Conservation (phyloP, 2,797 vertebrate genomes). For the Kryptolebias ocellatus region DNA sequence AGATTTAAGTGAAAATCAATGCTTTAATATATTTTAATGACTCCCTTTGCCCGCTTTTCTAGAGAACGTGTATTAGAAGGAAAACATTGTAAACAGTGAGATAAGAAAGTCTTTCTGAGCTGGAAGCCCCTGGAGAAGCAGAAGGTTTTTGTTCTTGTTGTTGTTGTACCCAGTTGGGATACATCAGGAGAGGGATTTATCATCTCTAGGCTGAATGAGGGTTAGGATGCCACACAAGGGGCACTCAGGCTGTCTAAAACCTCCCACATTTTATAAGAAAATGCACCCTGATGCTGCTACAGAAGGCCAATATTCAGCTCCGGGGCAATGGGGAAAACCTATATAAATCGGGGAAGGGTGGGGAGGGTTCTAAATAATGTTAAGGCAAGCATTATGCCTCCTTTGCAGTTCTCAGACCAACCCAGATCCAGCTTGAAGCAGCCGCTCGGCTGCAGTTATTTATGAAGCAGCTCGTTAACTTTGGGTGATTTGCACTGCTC, state of each 20-base stretch:
- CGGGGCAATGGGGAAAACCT: constrained; percentile 36
- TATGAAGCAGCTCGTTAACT: constrained; percentile 84
- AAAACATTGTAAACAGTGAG: constrained; percentile 30
- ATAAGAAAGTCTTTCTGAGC: constrained; percentile 32
- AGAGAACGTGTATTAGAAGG: constrained; percentile 18
- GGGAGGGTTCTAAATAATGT: constrained; percentile 73
- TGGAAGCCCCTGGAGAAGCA: constrained; percentile 21
- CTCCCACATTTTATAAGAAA: constrained; percentile 40
- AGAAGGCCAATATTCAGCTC: constrained; percentile 39
- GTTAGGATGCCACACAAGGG: constrained; percentile 36
- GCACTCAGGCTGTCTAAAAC: constrained; percentile 40
- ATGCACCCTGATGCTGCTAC: constrained; percentile 45
- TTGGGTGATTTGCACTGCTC: constrained; percentile 81
- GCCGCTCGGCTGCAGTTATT: constrained; percentile 73
- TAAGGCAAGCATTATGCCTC: constrained; percentile 68
- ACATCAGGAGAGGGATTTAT: constrained; percentile 5
- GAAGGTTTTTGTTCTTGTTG: constrained; percentile 12
- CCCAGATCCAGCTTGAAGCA: constrained; percentile 50
- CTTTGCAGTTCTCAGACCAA: constrained; percentile 49
- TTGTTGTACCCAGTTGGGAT: constrained; percentile 13
- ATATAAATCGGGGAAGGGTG: constrained; percentile 54
- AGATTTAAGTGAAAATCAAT: constrained; percentile 43
- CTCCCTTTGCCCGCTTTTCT: constrained; percentile 15
- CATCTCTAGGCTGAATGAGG: constrained; percentile 16
- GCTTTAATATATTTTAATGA: constrained; percentile 51